phyloP scores from a whole-genome alignment of 2,797 vertebrate species.

The Anniella stebbinsi region DNA sequence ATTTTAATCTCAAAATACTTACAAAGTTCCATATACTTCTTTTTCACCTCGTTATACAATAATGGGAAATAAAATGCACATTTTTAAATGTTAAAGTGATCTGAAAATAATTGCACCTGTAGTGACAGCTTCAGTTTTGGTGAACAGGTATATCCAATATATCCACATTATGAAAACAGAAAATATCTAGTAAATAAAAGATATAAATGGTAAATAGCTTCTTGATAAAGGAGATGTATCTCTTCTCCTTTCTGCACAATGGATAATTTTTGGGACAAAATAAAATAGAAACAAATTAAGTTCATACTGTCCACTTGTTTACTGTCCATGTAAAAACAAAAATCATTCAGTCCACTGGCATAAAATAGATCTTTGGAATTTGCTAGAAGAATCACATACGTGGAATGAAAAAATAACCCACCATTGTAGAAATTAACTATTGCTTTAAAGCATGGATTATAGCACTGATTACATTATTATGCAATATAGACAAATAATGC shows the following conservation, averaged over 20 bases:
- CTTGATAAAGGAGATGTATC: conserved; percentile 64
- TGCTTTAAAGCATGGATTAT: conserved; percentile 68
- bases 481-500: conserved; percentile 67
- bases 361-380: conserved; percentile 64
- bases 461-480: conserved; percentile 63
- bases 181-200: conserved; percentile 57
- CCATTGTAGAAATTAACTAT: conserved; percentile 68
- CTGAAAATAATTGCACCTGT: conserved; percentile 67
- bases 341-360: conserved; percentile 53
- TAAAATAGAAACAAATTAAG: conserved; percentile 45
- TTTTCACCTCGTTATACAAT: conserved; percentile 72
- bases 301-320: conserved; percentile 36
- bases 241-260: conserved; percentile 65
- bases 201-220: conserved; percentile 56
- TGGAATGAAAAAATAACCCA: conserved; percentile 75
- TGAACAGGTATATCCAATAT: conserved; percentile 62
- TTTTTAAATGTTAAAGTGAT: conserved; percentile 64
- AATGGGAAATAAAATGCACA: conserved; percentile 76
- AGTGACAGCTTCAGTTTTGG: conserved; percentile 59
- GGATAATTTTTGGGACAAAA: conserved; percentile 66
- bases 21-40: conserved; percentile 74
- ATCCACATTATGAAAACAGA: conserved; percentile 64
- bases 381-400: conserved; percentile 62
- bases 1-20: conserved; percentile 74
- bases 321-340: conserved; percentile 47